Evolutionary conservation across 2,113 vertebrate species (phyloP), one percentile per base, ranked within the genome.

Genomic region (Phyllostomus discolor): DNA sequence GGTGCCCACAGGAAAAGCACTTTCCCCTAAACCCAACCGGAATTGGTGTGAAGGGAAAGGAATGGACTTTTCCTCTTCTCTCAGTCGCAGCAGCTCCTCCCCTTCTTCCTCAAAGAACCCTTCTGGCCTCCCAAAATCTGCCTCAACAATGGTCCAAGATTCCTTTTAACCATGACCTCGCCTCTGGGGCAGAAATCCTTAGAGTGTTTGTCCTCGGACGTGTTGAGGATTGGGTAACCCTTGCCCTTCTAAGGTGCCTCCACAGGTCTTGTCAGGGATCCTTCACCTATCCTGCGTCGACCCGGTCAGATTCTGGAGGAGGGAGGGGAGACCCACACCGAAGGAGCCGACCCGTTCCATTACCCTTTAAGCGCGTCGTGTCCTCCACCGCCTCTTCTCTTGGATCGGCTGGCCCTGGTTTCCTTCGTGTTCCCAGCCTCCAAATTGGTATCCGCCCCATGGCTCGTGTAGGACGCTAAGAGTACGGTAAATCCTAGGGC

Each of bases 341-440:
- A 35, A 84, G 26, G 43, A 70, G 85, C 26, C 12, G 19, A 20
- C 85, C 88, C 16, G 41, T 95, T 59, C 90, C 79, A 64, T 98
- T 99, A 99, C 99, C 99, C 99, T 98, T 99, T 99, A 43, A 99
- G 99, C 41, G 99, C 99, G 92, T 99, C 99, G 95, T 99, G 99
- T 90, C 98, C 98, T 82, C 98, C 98, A 64, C 99, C 98, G 70
- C 98, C 99, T 98, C 99, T 98, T 98, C 99, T 98, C 98, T 99
- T 99, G 96, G 99, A 98, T 98, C 99, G 98, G 98, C 98, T 99
- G 97, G 99, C 98, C 97, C 99, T 98, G 97, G 98, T 98, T 97
- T 99, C 99, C 98, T 98, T 98, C 95, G 62, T 97, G 89, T 93
- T 99, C 95, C 94, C 98, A 84, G 98, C 96, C 96, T 98, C 98